Percentiles rank a stretch among this genome's conserved stretches.
These are phyloP conservation scores for Notarius quadriscutis DNA, from an alignment of 2,113 vertebrate species.

Conservation along the genomic window DNA sequence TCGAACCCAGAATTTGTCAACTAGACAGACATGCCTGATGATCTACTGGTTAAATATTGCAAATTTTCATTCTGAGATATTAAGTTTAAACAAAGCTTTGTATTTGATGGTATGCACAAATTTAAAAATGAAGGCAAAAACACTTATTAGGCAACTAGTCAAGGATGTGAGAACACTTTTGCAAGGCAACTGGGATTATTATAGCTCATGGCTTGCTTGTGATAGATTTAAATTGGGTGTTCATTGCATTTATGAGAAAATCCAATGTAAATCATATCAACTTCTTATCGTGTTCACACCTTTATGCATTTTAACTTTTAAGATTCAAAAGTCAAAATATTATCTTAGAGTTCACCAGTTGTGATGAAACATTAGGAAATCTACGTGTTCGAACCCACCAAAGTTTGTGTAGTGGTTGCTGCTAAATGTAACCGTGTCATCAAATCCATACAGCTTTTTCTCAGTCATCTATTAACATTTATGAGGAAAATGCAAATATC, in stretches of 20 bases:
- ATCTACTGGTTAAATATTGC: neutral
- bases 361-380: neutral
- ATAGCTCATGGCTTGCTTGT: neutral
- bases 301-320: neutral
- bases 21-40: neutral
- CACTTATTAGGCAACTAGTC: neutral
- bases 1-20: too few relatives aligned
- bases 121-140: neutral
- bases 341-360: neutral
- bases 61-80: neutral
- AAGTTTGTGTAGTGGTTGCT: neutral
- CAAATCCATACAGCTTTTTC: neutral
- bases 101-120: neutral
- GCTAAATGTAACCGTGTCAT: neutral
- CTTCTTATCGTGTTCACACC: neutral
- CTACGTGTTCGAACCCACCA: neutral
- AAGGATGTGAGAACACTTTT: neutral
- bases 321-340: neutral
- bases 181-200: neutral
- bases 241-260: too few relatives aligned
- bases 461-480: neutral
- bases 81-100: neutral
- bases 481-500: neutral
- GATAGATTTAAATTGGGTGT: neutral
- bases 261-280: neutral